Conservation (phyloP, 2,113 vertebrate species). For the Monopterus albus region DNA sequence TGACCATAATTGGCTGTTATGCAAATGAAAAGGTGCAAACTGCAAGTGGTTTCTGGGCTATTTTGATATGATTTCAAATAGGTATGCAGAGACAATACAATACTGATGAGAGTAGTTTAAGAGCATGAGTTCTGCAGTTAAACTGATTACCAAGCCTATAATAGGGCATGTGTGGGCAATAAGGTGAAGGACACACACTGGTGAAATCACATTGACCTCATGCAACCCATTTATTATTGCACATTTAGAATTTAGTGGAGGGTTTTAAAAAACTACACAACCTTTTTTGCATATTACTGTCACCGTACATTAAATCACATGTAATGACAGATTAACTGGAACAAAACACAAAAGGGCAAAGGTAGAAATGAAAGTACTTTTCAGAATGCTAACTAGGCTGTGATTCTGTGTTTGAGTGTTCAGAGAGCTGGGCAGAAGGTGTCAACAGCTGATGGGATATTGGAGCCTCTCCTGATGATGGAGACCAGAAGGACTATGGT, state of each 20-base stretch:
- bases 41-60: constrained; percentile 15
- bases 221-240: constrained; percentile 22
- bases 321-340: neutral
- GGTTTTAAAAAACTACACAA: neutral
- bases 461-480: constrained; percentile 28
- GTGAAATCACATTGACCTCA: constrained; percentile 30
- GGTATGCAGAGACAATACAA: constrained; percentile 3
- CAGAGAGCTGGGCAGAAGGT: constrained; percentile 11
- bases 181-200: constrained; percentile 17
- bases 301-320: neutral
- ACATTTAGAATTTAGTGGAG: constrained; percentile 7
- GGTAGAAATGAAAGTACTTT: constrained; percentile 4
- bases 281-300: neutral
- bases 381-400: neutral
- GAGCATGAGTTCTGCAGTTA: constrained; percentile 31
- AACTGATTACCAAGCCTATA: constrained; percentile 26
- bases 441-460: constrained; percentile 33
- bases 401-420: constrained; percentile 8
- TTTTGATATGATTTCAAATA: constrained; percentile 33
- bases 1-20: constrained; percentile 45
- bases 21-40: constrained; percentile 26
- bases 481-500: constrained; percentile 43
- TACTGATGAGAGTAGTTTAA: constrained; percentile 28
- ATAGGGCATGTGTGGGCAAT: constrained; percentile 21
- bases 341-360: neutral